phyloP scores from a whole-genome alignment of 2,888 invertebrate species.

The Platycnemis pennipes region DNA sequence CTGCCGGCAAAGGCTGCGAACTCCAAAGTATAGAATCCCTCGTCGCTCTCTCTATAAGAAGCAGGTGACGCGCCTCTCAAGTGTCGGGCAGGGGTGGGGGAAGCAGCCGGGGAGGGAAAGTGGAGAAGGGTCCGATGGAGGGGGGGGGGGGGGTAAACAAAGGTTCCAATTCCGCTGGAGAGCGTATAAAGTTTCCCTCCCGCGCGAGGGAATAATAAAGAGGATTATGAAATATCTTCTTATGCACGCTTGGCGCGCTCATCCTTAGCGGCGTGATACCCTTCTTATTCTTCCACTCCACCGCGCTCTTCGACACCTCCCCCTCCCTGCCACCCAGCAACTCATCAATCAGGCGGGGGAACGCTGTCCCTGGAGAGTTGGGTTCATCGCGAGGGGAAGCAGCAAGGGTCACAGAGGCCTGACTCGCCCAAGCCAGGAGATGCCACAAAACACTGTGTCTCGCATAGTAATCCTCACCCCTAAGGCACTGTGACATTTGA shows the following conservation, averaged over 20 bases:
- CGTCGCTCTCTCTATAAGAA: too few species aligned
- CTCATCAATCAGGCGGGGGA: too few species aligned
- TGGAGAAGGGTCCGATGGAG: not conserved
- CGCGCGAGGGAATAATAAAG: constrained; percentile 65
- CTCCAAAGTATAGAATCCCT: too few species aligned
- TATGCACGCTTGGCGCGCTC: constrained; percentile 63
- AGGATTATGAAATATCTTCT: constrained; percentile 68
- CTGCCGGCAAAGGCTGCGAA: too few species aligned
- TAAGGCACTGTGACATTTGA: too few species aligned
- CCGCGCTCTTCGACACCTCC: too few species aligned
- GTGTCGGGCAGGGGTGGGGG: not conserved
- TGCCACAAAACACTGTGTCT: too few species aligned
- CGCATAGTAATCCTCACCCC: too few species aligned
- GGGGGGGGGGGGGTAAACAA: constrained; percentile 37
- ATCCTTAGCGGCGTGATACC: constrained; percentile 21
- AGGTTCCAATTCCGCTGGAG: constrained; percentile 63
- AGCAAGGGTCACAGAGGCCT: not conserved
- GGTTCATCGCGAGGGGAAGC: not conserved
- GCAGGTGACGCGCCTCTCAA: too few species aligned
- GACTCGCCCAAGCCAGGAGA: too few species aligned
- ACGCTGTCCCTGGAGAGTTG: not conserved
- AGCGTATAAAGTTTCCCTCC: constrained; percentile 65
- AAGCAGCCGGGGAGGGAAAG: not conserved
- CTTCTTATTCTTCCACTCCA: not conserved
- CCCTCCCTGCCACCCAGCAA: not conserved